Evolutionary conservation across 92 coral and sea anemone genomes (phyloP).

Genomic region (Palythoa caribaeorum): DNA sequence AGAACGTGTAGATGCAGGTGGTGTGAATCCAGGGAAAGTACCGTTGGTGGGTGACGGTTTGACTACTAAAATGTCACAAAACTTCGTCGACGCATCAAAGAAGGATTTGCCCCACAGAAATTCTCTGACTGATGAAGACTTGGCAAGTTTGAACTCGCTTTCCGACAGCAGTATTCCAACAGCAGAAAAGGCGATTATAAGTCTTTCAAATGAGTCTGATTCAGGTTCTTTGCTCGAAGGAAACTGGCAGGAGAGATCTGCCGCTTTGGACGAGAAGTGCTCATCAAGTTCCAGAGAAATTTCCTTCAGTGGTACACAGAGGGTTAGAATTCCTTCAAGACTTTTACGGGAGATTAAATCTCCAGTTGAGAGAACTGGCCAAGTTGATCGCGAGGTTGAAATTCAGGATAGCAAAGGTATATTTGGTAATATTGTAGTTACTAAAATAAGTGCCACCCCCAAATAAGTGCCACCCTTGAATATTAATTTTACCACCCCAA

Average conservation of each 20-base stretch:
- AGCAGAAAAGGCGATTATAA: conserved; percentile 20
- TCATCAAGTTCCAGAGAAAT: conserved; percentile 41
- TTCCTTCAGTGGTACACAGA: conserved; percentile 84
- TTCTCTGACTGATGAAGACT: background rate
- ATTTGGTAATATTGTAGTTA: too few relatives aligned
- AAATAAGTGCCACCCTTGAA: too few relatives aligned
- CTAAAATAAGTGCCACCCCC: too few relatives aligned
- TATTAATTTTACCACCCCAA: too few relatives aligned
- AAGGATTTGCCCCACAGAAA: background rate
- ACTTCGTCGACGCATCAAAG: conserved; percentile 4
- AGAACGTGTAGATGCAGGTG: conserved; percentile 5
- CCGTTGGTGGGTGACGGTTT: background rate
- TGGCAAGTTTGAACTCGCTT: conserved; percentile 10
- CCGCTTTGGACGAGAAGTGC: background rate
- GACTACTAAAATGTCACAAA: background rate
- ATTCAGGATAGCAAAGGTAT: conserved; percentile 38
- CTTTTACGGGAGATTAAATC: conserved; percentile 87
- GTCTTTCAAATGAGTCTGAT: conserved; percentile 10
- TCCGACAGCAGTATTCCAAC: conserved; percentile 21
- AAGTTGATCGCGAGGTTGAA: background rate
- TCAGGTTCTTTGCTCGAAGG: background rate
- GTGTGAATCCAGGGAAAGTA: conserved; percentile 1
- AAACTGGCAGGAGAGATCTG: background rate
- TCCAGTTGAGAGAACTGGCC: conserved; percentile 78
- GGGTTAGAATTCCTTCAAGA: conserved; percentile 85